phyloP scores from a whole-genome alignment of 2,113 vertebrate genomes.

The Gavialis gangeticus region DNA sequence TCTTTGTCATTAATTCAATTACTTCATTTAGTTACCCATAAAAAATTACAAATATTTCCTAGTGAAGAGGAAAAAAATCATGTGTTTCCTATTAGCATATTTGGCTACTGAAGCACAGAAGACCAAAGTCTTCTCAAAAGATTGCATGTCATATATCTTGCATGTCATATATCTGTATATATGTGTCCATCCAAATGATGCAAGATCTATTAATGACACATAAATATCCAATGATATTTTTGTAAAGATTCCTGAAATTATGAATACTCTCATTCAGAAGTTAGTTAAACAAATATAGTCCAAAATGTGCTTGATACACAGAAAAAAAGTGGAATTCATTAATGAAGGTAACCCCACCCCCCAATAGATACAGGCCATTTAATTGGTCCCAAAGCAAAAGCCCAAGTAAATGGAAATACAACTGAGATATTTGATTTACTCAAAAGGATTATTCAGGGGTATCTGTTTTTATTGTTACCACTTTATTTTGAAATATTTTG shows the following conservation, averaged over 20 bases:
- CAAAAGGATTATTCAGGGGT: no score
- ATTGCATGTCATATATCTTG: background rate
- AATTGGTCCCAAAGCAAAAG: background rate
- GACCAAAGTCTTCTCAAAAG: background rate
- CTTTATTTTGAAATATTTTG: background rate
- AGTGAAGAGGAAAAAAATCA: background rate
- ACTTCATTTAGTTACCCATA: background rate
- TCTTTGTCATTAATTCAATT: background rate
- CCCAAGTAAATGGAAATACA: background rate
- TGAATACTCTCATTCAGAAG: background rate
- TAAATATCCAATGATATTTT: background rate
- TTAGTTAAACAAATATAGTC: background rate
- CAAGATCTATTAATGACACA: background rate
- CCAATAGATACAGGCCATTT: background rate
- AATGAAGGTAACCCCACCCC: background rate
- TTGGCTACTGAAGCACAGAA: background rate
- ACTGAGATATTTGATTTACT: background rate
- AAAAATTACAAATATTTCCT: background rate
- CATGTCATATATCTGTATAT: background rate
- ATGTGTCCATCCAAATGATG: background rate
- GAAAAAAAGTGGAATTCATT: background rate
- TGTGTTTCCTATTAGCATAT: background rate
- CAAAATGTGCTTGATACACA: background rate
- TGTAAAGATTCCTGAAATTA: background rate
- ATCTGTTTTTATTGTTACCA: background rate